phyloP scores from a whole-genome alignment of 1,140 invertebrate genomes.

The Heliconius himera region DNA sequence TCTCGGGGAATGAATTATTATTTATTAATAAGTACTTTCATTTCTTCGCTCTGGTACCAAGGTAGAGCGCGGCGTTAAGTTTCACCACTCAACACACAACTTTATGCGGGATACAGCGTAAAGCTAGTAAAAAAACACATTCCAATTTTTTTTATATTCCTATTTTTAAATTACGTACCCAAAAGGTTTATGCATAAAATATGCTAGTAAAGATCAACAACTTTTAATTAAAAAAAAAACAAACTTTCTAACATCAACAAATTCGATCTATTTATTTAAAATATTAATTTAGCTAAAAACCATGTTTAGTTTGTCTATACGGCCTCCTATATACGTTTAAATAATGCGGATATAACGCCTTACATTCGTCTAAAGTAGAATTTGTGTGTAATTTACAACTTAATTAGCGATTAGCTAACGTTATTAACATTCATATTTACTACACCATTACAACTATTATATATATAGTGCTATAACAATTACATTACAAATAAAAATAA shows the following conservation, averaged over 20 bases:
- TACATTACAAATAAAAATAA: background rate
- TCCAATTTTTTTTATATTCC: background rate
- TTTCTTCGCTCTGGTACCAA: too few species aligned
- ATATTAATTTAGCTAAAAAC: background rate
- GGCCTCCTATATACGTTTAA: background rate
- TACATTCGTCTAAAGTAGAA: background rate
- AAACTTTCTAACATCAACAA: background rate
- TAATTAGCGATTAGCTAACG: constrained; percentile 38
- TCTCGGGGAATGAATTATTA: too few species aligned
- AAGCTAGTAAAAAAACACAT: too few species aligned
- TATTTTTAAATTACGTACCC: background rate
- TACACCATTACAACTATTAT: background rate
- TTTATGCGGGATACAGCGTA: too few species aligned
- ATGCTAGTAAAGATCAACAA: background rate
- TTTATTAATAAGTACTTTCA: too few species aligned
- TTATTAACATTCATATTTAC: too few species aligned
- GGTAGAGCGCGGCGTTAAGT: accelerated
- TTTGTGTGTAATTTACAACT: constrained; percentile 27
- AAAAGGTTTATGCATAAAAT: background rate
- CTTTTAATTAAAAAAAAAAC: background rate
- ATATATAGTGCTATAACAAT: background rate
- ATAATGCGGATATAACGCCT: constrained; percentile 1
- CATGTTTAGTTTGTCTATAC: background rate
- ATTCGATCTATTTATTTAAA: background rate
- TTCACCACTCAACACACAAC: accelerated